Conservation (phyloP, 2,888 invertebrate species). For the Caradrina kadenii region DNA sequence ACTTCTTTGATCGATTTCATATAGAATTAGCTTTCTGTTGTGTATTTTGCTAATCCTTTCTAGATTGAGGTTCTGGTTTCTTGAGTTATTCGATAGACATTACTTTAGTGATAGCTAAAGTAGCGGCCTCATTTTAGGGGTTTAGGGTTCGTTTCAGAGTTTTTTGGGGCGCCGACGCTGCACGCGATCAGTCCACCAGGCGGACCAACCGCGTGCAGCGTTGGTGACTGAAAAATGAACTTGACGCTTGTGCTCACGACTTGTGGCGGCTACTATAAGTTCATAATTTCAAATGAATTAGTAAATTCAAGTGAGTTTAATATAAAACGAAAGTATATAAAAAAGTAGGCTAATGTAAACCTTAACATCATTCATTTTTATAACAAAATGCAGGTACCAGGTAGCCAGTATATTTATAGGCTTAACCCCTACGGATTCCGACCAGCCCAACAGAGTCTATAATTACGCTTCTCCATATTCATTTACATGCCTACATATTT, state of each 20-base stretch:
- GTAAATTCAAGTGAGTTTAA: no score
- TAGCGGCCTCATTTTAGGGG: no score
- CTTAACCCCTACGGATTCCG: slow-evolving; percentile 44
- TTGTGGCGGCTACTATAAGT: no score
- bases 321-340: not conserved
- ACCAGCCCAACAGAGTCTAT: slow-evolving; percentile 43
- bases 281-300: no score
- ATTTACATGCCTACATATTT: slow-evolving; percentile 20
- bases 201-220: no score
- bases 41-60: slow-evolving; percentile 24
- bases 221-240: no score
- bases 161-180: no score
- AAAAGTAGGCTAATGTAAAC: not conserved
- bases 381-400: slow-evolving; percentile 46
- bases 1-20: slow-evolving; percentile 46
- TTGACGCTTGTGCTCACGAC: no score
- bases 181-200: no score
- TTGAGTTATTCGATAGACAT: not conserved
- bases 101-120: no score
- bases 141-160: no score
- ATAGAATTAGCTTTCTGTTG: slow-evolving; percentile 31
- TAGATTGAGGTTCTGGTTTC: not conserved
- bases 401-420: slow-evolving; percentile 57
- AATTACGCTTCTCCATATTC: slow-evolving; percentile 44
- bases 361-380: slow-evolving; percentile 25